These are phyloP conservation scores for Drosophila meridiana DNA, from an alignment of 2,888 invertebrate genomes.

Conservation along the genomic window DNA sequence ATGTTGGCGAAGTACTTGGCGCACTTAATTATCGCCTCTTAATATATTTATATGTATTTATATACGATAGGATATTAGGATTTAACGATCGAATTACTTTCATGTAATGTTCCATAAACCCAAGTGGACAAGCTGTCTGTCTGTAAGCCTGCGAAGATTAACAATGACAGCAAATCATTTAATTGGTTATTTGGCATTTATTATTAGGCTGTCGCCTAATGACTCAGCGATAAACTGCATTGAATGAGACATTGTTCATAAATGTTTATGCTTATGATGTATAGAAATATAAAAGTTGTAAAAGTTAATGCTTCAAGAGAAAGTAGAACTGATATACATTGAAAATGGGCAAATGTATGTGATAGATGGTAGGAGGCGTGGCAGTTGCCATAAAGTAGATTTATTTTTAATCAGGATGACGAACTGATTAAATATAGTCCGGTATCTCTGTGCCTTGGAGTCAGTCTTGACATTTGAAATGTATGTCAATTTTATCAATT, in stretches of 20 bases:
- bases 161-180: constrained; percentile 36
- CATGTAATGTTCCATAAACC: constrained; percentile 2
- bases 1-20: not conserved
- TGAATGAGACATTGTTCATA: constrained; percentile 17
- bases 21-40: constrained; percentile 28
- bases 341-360: too few relatives aligned
- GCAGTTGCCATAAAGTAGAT: too few relatives aligned
- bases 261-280: not conserved
- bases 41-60: constrained; percentile 1
- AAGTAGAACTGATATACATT: too few relatives aligned
- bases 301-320: not conserved
- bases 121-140: not conserved
- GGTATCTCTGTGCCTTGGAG: too few relatives aligned
- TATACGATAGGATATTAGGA: constrained; percentile 18
- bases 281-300: not conserved
- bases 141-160: not conserved
- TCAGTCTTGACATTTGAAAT: too few relatives aligned
- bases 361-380: too few relatives aligned
- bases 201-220: constrained; percentile 14
- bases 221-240: constrained; percentile 21
- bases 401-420: too few relatives aligned
- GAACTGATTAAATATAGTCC: too few relatives aligned
- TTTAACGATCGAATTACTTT: constrained; percentile 32
- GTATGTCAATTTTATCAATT: too few relatives aligned
- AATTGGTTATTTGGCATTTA: constrained; percentile 33